phyloP scores from a whole-genome alignment of 1,140 invertebrate genomes.

The Lucilia sericata region DNA sequence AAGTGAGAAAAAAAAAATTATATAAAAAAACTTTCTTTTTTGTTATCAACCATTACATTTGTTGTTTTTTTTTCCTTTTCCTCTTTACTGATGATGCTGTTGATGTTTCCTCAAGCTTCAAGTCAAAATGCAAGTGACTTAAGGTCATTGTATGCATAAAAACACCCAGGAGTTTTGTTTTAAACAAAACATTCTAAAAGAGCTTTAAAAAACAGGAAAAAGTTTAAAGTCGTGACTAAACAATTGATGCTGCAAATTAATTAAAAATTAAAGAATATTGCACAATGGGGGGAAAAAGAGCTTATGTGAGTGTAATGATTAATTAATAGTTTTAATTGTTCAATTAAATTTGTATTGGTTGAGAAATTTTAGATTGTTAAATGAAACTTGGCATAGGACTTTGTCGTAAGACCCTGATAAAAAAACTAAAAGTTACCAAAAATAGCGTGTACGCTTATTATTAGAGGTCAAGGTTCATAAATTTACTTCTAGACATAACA shows the following conservation, averaged over 20 bases:
- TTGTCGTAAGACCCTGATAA: too few relatives aligned
- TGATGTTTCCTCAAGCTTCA: not conserved
- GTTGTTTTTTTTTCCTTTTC: not conserved
- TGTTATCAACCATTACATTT: not conserved
- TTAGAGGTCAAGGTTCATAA: too few relatives aligned
- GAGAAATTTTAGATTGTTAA: too few relatives aligned
- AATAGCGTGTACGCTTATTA: too few relatives aligned
- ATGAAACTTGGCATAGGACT: too few relatives aligned
- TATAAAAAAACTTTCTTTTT: not conserved
- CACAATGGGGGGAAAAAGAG: not conserved
- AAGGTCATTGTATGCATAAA: constrained; percentile 26
- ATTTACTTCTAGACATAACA: too few relatives aligned
- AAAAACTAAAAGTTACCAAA: too few relatives aligned
- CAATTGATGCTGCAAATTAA: not conserved
- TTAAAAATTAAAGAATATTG: not conserved
- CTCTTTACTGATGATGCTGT: not conserved
- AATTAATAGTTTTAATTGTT: too few relatives aligned
- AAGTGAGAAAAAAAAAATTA: not conserved
- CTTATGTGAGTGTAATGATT: too few relatives aligned
- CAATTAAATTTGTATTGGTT: too few relatives aligned
- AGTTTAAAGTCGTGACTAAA: not conserved
- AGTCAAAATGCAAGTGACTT: not conserved
- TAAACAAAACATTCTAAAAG: not conserved
- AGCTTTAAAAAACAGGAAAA: not conserved
- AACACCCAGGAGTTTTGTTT: not conserved